Conservation (phyloP, 2,113 vertebrate species). For the Lophura nycthemera region DNA sequence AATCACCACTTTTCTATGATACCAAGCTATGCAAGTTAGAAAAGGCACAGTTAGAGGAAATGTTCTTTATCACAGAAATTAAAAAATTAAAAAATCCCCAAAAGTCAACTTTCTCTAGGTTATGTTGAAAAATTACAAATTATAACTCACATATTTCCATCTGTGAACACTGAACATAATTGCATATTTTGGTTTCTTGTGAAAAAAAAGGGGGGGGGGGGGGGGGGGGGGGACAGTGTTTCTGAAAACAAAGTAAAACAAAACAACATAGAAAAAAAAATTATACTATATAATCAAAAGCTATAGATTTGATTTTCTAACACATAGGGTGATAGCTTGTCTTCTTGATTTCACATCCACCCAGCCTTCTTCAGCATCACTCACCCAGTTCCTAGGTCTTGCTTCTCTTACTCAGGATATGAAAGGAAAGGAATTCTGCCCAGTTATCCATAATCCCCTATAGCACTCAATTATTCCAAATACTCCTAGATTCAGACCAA, state of each 20-base stretch:
- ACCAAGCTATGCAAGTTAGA: neutral
- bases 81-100: neutral
- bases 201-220: neutral
- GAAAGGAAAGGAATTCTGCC: neutral
- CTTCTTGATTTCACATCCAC: neutral
- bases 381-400: neutral
- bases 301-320: neutral
- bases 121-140: neutral
- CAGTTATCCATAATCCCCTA: neutral
- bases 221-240: fast-evolving
- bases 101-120: neutral
- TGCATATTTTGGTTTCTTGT: neutral
- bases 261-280: neutral
- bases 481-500: neutral
- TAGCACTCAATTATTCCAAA: neutral
- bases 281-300: neutral
- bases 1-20: neutral
- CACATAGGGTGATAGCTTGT: neutral
- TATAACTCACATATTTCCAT: neutral
- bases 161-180: neutral
- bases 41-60: neutral
- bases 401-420: neutral
- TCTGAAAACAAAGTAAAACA: neutral
- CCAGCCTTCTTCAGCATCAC: neutral
- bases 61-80: neutral